A percentile compares a stretch with the other conserved stretches of the same genome.
Evolutionary conservation across 2,888 invertebrate genomes (phyloP).

Genomic region (Drosophila ezoana): DNA sequence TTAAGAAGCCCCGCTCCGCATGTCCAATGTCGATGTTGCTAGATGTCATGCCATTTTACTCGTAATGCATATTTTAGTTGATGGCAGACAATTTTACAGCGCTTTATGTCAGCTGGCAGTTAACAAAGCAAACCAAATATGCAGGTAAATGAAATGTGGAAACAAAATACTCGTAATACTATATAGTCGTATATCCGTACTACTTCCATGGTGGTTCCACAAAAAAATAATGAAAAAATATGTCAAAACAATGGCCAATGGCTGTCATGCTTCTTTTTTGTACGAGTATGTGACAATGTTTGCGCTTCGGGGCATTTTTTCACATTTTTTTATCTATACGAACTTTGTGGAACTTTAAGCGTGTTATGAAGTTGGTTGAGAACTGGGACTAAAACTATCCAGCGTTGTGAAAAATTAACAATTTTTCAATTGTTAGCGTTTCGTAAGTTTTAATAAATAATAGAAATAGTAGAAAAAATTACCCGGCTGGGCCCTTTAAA

Average conservation of each 20-base stretch:
- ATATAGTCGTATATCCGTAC: background rate
- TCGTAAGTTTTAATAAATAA: no score
- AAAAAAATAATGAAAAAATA: constrained; percentile 20
- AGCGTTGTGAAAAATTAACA: no score
- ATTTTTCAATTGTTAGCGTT: no score
- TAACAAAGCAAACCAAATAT: constrained; percentile 31
- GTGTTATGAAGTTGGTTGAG: background rate
- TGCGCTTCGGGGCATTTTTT: constrained; percentile 9
- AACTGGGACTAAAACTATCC: no score
- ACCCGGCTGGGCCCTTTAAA: no score
- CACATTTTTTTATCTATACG: background rate
- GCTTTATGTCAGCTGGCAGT: constrained; percentile 32
- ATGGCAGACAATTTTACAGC: constrained; percentile 35
- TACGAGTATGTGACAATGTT: constrained; percentile 20
- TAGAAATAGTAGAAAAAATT: no score
- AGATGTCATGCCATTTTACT: constrained; percentile 35
- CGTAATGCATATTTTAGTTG: constrained; percentile 58
- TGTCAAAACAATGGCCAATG: constrained; percentile 21
- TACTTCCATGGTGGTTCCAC: background rate
- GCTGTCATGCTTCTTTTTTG: constrained; percentile 2
- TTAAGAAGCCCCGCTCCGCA: constrained; percentile 52
- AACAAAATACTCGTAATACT: constrained; percentile 18
- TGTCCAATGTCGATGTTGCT: constrained; percentile 34
- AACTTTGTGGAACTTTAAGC: background rate
- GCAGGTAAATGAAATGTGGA: constrained; percentile 34